A percentile compares a stretch with the other conserved stretches of the same genome.
Evolutionary conservation across 2,888 invertebrate species (phyloP).

Genomic region (Fissipunctia ypsillon): DNA sequence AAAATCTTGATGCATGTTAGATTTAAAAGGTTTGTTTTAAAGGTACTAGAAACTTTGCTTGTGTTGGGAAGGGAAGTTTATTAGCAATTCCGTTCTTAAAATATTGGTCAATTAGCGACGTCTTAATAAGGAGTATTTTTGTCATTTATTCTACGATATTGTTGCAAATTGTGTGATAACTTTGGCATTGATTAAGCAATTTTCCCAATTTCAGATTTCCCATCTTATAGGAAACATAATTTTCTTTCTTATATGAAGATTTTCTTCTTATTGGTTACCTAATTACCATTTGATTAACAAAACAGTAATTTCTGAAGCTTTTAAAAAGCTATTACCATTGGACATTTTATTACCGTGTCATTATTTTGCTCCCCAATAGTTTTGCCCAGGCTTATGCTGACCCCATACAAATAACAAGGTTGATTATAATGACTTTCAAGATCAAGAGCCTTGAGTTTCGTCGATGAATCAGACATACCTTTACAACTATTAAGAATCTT

Average conservation of each 20-base stretch:
- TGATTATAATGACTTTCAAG: slow-evolving; percentile 53
- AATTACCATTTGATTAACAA: not conserved
- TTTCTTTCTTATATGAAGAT: not conserved
- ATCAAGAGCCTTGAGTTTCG: slow-evolving; percentile 54
- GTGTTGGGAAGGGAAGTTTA: too few species aligned
- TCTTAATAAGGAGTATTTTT: too few species aligned
- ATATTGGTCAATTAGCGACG: too few species aligned
- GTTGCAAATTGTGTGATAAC: too few species aligned
- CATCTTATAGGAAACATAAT: not conserved
- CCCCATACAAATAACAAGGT: not conserved
- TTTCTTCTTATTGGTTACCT: not conserved
- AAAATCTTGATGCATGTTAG: too few species aligned
- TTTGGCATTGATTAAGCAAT: not conserved
- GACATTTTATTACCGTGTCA: not conserved
- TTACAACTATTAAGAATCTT: slow-evolving; percentile 40
- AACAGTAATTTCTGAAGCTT: not conserved
- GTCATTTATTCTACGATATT: not conserved
- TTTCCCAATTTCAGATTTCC: not conserved
- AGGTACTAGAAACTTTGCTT: too few species aligned
- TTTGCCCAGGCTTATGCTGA: not conserved
- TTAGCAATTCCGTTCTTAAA: too few species aligned
- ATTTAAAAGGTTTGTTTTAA: too few species aligned
- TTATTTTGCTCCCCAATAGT: not conserved
- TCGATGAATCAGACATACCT: slow-evolving; percentile 51
- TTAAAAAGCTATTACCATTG: not conserved